Conservation (phyloP, 2,888 invertebrate genomes). For the Escarpia spicata region DNA sequence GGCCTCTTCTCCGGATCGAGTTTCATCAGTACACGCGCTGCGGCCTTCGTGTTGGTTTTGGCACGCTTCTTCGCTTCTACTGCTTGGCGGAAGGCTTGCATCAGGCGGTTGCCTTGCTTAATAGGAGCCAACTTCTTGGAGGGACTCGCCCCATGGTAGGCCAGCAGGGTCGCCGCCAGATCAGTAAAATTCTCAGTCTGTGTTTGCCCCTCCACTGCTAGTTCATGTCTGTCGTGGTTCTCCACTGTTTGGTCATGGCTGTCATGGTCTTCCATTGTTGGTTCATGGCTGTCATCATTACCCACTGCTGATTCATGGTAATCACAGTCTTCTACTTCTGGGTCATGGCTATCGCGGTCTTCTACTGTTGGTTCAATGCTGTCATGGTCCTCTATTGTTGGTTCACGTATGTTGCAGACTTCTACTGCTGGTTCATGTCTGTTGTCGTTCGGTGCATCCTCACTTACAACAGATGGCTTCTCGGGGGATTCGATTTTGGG, state of each 20-base stretch:
- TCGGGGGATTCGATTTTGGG: background rate
- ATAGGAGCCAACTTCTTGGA: background rate
- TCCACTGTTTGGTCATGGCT: too few species aligned
- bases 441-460: background rate
- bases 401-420: too few species aligned
- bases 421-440: background rate
- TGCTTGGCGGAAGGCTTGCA: background rate
- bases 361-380: too few species aligned
- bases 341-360: too few species aligned
- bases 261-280: too few species aligned
- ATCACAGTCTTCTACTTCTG: too few species aligned
- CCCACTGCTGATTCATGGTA: too few species aligned
- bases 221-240: too few species aligned
- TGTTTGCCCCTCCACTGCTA: background rate
- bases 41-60: background rate
- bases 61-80: constrained; percentile 6
- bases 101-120: background rate
- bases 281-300: too few species aligned
- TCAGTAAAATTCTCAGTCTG: background rate
- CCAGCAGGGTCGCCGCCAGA: background rate
- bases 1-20: background rate
- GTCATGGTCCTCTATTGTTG: too few species aligned
- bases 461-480: background rate
- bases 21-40: background rate
- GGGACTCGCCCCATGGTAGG: background rate